These are phyloP conservation scores for Enteromius fasciolatus DNA, from an alignment of 2,797 vertebrate species.

Conservation along the genomic window DNA sequence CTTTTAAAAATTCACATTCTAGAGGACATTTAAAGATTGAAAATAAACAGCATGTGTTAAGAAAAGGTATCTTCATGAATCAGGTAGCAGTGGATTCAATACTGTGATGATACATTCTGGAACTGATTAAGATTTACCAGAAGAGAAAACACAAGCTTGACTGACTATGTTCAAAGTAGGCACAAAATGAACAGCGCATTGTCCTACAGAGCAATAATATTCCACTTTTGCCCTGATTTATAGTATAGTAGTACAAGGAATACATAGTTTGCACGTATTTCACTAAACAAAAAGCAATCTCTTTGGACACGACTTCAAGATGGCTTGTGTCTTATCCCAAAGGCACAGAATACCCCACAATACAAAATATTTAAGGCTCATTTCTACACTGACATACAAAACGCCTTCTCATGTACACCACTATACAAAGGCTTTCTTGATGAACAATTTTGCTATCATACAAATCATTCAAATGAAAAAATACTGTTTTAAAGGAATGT, in stretches of 20 bases:
- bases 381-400: constrained; percentile 40
- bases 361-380: constrained; percentile 48
- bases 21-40: constrained; percentile 19
- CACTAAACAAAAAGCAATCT: constrained; percentile 39
- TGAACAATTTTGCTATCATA: constrained; percentile 53
- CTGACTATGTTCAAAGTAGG: constrained; percentile 22
- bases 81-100: constrained; percentile 12
- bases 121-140: background rate
- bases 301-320: constrained; percentile 50
- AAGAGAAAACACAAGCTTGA: constrained; percentile 11
- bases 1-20: constrained; percentile 45
- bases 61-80: constrained; percentile 9
- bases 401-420: constrained; percentile 41
- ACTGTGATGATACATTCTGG: constrained; percentile 25
- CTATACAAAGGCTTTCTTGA: constrained; percentile 56
- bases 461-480: constrained; percentile 60
- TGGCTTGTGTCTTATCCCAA: constrained; percentile 41
- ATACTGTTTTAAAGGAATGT: constrained; percentile 64
- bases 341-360: constrained; percentile 49
- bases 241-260: constrained; percentile 30
- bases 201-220: constrained; percentile 31
- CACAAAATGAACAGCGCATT: constrained; percentile 41
- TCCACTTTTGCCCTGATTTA: constrained; percentile 29
- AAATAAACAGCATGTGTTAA: constrained; percentile 7
- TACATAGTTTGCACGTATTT: constrained; percentile 2